Evolutionary conservation across 2,113 vertebrate genomes (phyloP).

Genomic region (Ctenomys sociabilis): DNA sequence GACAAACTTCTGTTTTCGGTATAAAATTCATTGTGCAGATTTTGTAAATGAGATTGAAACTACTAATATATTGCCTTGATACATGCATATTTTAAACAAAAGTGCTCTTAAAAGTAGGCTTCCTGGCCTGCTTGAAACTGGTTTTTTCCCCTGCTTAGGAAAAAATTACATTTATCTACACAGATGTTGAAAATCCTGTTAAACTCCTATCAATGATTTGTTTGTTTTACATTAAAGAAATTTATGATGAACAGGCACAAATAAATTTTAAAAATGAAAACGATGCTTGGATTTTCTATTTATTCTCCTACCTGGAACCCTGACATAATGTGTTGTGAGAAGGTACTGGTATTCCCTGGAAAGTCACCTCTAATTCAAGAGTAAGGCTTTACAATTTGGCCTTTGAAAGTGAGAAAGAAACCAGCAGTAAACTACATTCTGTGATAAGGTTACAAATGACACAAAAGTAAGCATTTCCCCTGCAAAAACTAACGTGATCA

Average conservation of each 20-base stretch:
- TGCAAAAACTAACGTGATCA: constrained; percentile 34
- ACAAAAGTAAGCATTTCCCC: constrained; percentile 29
- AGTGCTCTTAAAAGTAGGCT: constrained; percentile 44
- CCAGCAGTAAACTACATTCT: constrained; percentile 34
- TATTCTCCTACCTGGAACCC: constrained; percentile 62
- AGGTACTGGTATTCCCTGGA: constrained; percentile 62
- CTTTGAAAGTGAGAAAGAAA: constrained; percentile 52
- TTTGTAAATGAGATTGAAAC: constrained; percentile 71
- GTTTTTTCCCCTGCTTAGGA: constrained; percentile 69
- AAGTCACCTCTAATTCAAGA: constrained; percentile 58
- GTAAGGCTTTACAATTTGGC: constrained; percentile 34
- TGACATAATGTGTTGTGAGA: constrained; percentile 75
- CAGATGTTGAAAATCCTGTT: constrained; percentile 84
- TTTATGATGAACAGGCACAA: constrained; percentile 77
- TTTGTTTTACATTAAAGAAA: constrained; percentile 84
- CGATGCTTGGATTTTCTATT: constrained; percentile 74
- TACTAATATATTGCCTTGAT: background rate
- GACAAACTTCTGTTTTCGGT: background rate
- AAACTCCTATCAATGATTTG: constrained; percentile 80
- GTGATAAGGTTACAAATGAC: constrained; percentile 42
- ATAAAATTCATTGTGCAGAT: constrained; percentile 45
- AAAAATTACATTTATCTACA: constrained; percentile 85
- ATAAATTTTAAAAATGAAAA: constrained; percentile 74
- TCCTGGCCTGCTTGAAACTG: constrained; percentile 69
- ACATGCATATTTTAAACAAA: background rate